Percentiles rank a stretch among this genome's conserved stretches.
These are phyloP conservation scores for Acleris holmiana DNA, from an alignment of 2,888 invertebrate genomes.

Conservation along the genomic window DNA sequence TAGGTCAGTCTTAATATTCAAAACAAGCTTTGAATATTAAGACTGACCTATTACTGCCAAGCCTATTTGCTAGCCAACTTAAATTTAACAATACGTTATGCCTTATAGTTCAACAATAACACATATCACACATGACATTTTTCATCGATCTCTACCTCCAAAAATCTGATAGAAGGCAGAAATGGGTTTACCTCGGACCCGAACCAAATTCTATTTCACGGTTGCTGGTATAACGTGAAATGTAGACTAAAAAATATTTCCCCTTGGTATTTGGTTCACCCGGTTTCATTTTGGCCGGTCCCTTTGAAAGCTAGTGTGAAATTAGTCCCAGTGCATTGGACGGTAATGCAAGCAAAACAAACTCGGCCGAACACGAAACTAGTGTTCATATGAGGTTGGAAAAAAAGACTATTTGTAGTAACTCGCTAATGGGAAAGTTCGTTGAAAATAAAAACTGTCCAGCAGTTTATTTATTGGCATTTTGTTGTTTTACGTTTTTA, in stretches of 20 bases:
- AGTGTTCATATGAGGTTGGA: conserved; percentile 11
- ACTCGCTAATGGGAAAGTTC: conserved; percentile 14
- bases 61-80: no score
- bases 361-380: conserved; percentile 44
- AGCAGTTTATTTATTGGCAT: no score
- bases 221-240: conserved; percentile 43
- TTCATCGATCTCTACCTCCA: background rate
- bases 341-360: conserved; percentile 47
- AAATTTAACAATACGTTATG: no score
- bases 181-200: conserved; percentile 10
- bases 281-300: conserved; percentile 55
- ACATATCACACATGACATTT: no score
- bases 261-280: conserved; percentile 42
- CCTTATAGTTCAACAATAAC: no score
- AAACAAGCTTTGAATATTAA: no score
- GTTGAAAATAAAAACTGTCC: background rate
- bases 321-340: conserved; percentile 48
- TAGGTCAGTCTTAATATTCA: no score
- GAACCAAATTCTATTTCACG: conserved; percentile 41
- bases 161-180: background rate
- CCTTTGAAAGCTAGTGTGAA: conserved; percentile 60
- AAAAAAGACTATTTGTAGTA: conserved; percentile 15
- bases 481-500: no score
- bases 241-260: conserved; percentile 45
- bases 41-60: no score